Base-by-base conservation (phyloP, 1,140 invertebrate genomes). In the Conopomorpha cramerella region DNA sequence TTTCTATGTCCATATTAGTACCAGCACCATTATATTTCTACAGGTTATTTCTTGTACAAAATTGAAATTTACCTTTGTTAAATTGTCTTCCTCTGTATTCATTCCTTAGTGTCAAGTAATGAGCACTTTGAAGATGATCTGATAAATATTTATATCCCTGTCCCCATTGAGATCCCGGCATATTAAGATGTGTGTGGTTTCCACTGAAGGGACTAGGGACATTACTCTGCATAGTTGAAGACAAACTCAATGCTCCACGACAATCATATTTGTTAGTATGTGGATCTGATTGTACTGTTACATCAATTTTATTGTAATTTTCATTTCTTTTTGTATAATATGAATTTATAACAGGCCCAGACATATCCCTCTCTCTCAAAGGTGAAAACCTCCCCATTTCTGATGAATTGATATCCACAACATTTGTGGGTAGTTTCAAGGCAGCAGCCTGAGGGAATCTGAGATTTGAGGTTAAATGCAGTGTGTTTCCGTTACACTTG, bases 151-250 rank as follows among this genome's bases (percentile, higher is more conserved):
- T 89, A 17, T 82, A 70, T 38, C 82, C 80, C 52, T 84, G 82
- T 2, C 81, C 79, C 82, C 84, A 86, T 39, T 86, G 83, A 1
- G 85, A 86, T 1, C 87, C 87, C 0, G 87, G 87, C 86, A 90
- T 88, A 43, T 86, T 86, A 2, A 88, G 55, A 51, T 88, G 82
- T 10, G 82, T 84, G 15, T 82, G 80, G 36, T 72, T 77, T 0
- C 84, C 79, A 31, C 73, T 78, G 46, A 83, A 87, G n/a, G 86
- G 87, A 33, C 81, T 79, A 0, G 87, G 87, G 0, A 89, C 87
- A 64, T 86, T 88, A 16, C 79, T 88, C 53, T 90, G 87, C 87
- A 89, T 89, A 0, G 80, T 81, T 1, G 85, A 84, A 41, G 83
- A 83, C 1, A 89, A 58, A 59, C 80, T 88, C 1, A 89, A 78